Percentiles rank a stretch among this genome's conserved stretches.
Evolutionary conservation across 2,797 vertebrate species (phyloP).

Genomic region (Danio aesculapii): DNA sequence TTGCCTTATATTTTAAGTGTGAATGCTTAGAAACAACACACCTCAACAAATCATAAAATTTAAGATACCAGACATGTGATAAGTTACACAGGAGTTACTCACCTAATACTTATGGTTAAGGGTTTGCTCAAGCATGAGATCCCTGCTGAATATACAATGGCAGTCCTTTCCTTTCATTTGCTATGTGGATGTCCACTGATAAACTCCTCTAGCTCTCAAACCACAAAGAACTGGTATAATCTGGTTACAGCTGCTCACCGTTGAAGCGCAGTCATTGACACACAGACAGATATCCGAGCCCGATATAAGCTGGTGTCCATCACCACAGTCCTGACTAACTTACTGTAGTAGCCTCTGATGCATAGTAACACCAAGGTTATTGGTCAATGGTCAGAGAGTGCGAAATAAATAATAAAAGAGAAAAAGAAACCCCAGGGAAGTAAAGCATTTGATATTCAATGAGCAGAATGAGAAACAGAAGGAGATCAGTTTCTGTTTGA

Average conservation of each 20-base stretch:
- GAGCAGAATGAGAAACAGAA: slow-evolving; percentile 3
- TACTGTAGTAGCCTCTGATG: slow-evolving; percentile 68
- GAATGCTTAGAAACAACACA: neutral
- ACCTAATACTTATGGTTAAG: neutral
- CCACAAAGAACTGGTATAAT: slow-evolving; percentile 64
- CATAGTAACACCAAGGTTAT: slow-evolving; percentile 40
- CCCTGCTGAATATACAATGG: neutral
- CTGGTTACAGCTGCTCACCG: slow-evolving; percentile 65
- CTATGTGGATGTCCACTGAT: slow-evolving; percentile 47
- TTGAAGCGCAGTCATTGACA: slow-evolving; percentile 45
- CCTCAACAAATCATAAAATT: neutral
- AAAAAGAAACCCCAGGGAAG: neutral
- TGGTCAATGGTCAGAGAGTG: slow-evolving; percentile 2
- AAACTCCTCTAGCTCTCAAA: slow-evolving; percentile 54
- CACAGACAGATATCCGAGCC: slow-evolving; percentile 47
- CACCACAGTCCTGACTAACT: slow-evolving; percentile 50
- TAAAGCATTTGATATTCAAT: slow-evolving; percentile 4
- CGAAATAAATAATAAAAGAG: slow-evolving; percentile 19
- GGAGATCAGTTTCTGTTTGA: slow-evolving; percentile 9
- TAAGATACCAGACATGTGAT: neutral
- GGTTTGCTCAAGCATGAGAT: neutral
- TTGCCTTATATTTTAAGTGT: neutral
- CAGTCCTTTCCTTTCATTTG: slow-evolving; percentile 4
- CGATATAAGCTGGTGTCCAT: slow-evolving; percentile 38
- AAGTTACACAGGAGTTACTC: neutral